Conservation (phyloP, 2,113 vertebrate genomes). For the Phocoena phocoena region DNA sequence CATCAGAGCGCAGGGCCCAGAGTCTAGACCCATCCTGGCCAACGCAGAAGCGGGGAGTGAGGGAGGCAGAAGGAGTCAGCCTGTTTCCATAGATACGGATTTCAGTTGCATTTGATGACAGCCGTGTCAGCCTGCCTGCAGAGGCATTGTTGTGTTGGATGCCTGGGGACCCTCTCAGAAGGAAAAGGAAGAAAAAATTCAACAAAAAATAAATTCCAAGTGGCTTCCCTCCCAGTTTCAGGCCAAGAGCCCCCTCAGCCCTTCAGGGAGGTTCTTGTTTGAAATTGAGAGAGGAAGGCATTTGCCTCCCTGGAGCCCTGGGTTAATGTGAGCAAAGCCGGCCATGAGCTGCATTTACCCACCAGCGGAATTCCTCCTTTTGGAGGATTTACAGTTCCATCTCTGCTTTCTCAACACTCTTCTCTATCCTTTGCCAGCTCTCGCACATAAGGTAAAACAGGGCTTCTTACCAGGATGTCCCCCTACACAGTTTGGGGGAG, state of each 20-base stretch:
- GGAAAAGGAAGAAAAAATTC: slow-evolving; percentile 46
- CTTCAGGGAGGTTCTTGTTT: neutral
- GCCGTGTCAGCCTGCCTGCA: slow-evolving; percentile 46
- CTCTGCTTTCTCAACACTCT: neutral
- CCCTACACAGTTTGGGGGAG: neutral
- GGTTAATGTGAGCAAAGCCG: neutral
- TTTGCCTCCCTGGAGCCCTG: neutral
- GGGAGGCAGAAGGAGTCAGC: slow-evolving; percentile 41
- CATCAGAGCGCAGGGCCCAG: neutral
- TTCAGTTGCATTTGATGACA: slow-evolving; percentile 74
- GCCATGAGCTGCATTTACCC: neutral
- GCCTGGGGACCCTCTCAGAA: slow-evolving; percentile 56
- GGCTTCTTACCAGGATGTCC: neutral
- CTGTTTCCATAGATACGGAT: slow-evolving; percentile 78
- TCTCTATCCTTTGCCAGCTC: neutral
- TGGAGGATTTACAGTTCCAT: neutral
- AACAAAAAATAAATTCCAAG: neutral
- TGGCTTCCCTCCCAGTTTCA: neutral
- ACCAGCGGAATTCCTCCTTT: neutral
- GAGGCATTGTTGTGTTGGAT: slow-evolving; percentile 65
- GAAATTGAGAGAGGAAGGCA: neutral
- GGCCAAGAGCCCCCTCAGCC: neutral
- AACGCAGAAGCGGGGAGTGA: neutral
- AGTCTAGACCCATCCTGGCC: neutral
- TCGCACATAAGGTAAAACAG: neutral